Evolutionary conservation across 2,113 vertebrate species (phyloP).

Genomic region (Aepyceros melampus): DNA sequence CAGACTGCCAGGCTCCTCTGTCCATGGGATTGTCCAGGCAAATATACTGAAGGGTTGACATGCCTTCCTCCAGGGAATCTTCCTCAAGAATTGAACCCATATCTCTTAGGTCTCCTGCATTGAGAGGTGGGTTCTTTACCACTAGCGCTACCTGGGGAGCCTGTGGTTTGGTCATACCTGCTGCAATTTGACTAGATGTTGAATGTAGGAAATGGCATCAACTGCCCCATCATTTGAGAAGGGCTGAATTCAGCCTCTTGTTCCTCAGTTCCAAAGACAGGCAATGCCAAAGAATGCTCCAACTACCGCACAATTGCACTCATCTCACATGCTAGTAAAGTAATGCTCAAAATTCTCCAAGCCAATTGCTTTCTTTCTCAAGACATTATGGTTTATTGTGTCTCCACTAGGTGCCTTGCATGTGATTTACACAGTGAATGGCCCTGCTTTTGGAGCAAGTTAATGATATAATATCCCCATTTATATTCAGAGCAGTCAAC

Average conservation of each 20-base stretch:
- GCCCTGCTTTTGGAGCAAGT: slow-evolving; percentile 87
- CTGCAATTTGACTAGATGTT: neutral
- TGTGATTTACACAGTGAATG: slow-evolving; percentile 84
- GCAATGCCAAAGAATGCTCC: too few species aligned
- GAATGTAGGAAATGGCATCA: neutral
- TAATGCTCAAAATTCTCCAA: too few species aligned
- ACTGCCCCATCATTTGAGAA: neutral
- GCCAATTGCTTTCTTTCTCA: slow-evolving; percentile 85
- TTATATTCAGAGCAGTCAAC: slow-evolving; percentile 90
- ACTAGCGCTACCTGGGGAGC: neutral
- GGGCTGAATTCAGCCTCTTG: neutral
- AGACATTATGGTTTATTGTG: slow-evolving; percentile 89
- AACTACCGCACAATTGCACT: too few species aligned
- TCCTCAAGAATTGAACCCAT: neutral
- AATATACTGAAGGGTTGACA: neutral
- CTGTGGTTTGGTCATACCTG: neutral
- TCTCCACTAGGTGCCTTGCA: slow-evolving; percentile 83
- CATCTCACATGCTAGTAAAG: too few species aligned
- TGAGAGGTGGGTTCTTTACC: neutral
- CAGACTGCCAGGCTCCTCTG: neutral
- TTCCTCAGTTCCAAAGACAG: neutral
- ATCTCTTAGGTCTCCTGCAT: neutral
- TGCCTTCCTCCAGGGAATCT: neutral
- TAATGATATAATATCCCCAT: slow-evolving; percentile 93
- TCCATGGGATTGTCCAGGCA: neutral